Base-by-base conservation (phyloP, 2,888 invertebrate species). In the Drosophila flavopinicola region DNA sequence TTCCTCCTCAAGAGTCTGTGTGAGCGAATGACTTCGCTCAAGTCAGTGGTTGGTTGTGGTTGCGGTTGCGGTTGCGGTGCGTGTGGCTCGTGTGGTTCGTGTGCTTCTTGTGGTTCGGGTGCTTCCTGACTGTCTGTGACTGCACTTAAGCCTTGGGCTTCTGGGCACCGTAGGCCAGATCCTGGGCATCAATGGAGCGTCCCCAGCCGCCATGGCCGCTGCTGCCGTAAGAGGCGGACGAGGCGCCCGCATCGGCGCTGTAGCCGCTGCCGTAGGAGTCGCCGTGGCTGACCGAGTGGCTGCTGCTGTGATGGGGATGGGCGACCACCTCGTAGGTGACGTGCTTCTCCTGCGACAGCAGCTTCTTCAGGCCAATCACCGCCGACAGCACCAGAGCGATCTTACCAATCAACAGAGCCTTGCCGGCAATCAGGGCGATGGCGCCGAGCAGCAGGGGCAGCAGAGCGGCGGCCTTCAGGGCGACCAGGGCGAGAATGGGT, bases 261-360 rank as follows among this genome's bases (percentile, higher is more conserved):
- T 93, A 92, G 42, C 92, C 91, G 70, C 92, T 92, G 57, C 93
- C 92, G 75, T 93, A 93, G 25, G 93, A 92, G 61, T 95, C 95
- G 71, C 58, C 58, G 10, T 95, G 94, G 54, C 94, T 93, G 61
- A 94, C 93, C 65, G 94, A 93, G 88, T 94, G 94, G 86, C 94
- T 93, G 72, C 94, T 92, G 64, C 94, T 93, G 90, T 96, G 96
- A 85, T 96, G 96, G 51, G 96, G 96, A 90, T 96, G 96, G 0
- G 96, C 94, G 0, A 96, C 96, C 29, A 96, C 96, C 89, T 96
- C 96, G 88, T 96, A 96, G 3, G 96, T 96, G 70, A 96, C 96
- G 88, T 96, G 96, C 89, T 96, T 96, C 91, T 95, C 95, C 88
- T 95, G 94, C 1, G 95, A 94, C 73, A 96, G 91, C 47, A 96